A percentile compares a stretch with the other conserved stretches of the same genome.
Conservation (phyloP, 2,113 vertebrate genomes). For the Austrofundulus limnaeus region DNA sequence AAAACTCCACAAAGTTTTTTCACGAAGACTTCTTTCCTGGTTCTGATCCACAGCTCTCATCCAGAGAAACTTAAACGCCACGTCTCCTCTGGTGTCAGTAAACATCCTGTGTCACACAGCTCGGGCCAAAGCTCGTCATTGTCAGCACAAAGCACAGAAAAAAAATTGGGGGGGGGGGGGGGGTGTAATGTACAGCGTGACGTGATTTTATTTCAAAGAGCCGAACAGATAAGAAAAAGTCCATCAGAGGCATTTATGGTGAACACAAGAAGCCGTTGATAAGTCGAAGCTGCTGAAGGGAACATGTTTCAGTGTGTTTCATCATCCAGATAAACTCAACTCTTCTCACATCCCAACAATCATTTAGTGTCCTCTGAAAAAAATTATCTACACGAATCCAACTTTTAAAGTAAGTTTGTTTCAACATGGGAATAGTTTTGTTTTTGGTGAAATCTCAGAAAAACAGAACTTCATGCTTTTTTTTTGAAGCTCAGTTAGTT, state of each 20-base stretch:
- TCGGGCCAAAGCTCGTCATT: constrained; percentile 27
- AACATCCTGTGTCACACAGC: constrained; percentile 66
- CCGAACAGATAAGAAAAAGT: not conserved
- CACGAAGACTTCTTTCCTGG: no score
- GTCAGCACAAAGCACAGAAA: no score
- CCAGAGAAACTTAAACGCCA: constrained; percentile 9
- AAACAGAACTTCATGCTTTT: not conserved
- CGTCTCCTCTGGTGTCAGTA: constrained; percentile 30
- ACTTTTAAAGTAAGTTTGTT: not conserved
- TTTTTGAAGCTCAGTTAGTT: no score
- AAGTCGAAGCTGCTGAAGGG: constrained; percentile 13
- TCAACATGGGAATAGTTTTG: not conserved
- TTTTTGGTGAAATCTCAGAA: not conserved
- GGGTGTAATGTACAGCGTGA: not conserved
- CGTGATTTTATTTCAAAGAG: not conserved
- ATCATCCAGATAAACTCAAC: constrained; percentile 8
- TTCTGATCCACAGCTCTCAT: not conserved
- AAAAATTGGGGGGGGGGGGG: no score
- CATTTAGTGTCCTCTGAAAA: not conserved
- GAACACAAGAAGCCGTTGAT: constrained; percentile 27
- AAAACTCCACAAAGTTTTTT: not conserved
- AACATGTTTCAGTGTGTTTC: constrained; percentile 24
- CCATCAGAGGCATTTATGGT: constrained; percentile 21
- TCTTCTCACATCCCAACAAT: not conserved
- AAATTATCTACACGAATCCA: no score